phyloP scores from a whole-genome alignment of 2,888 invertebrate species.

The Agrilus biguttatus region DNA sequence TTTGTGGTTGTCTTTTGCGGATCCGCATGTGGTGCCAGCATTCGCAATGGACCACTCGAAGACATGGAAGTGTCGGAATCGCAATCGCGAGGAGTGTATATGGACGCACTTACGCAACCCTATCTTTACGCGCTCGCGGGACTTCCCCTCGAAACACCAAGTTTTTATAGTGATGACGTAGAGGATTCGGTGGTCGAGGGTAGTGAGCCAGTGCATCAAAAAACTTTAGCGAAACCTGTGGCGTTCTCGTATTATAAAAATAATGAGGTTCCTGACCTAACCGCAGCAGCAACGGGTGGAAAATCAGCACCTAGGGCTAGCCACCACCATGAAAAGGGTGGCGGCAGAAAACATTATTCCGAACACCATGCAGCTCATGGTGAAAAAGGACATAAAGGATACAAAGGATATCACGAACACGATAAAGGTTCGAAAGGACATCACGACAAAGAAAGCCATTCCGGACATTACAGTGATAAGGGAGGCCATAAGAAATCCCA shows the following conservation, averaged over 20 bases:
- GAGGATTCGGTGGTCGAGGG: slow-evolving; percentile 8
- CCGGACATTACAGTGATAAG: slow-evolving; percentile 34
- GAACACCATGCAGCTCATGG: slow-evolving; percentile 13
- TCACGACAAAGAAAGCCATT: slow-evolving; percentile 32
- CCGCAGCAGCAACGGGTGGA: slow-evolving; percentile 8
- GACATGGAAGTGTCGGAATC: too few species aligned
- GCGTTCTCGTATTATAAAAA: slow-evolving; percentile 19
- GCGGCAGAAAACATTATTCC: slow-evolving; percentile 11
- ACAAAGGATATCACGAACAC: slow-evolving; percentile 24
- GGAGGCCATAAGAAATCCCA: slow-evolving; percentile 37
- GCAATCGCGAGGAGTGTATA: too few species aligned
- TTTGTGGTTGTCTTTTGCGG: too few species aligned
- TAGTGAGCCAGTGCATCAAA: slow-evolving; percentile 20
- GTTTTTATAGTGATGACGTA: too few species aligned
- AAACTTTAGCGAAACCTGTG: slow-evolving; percentile 20
- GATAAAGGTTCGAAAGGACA: slow-evolving; percentile 26
- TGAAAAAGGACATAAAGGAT: slow-evolving; percentile 25
- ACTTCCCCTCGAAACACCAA: too few species aligned
- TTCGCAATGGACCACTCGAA: too few species aligned
- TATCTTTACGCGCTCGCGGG: too few species aligned
- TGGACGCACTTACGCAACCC: too few species aligned
- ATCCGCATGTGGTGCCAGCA: too few species aligned
- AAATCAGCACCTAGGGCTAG: not conserved
- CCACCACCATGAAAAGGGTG: slow-evolving; percentile 5
- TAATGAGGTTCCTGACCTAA: slow-evolving; percentile 9